Evolutionary conservation across 2,113 vertebrate species (phyloP).

Genomic region (Apeltes quadracus): DNA sequence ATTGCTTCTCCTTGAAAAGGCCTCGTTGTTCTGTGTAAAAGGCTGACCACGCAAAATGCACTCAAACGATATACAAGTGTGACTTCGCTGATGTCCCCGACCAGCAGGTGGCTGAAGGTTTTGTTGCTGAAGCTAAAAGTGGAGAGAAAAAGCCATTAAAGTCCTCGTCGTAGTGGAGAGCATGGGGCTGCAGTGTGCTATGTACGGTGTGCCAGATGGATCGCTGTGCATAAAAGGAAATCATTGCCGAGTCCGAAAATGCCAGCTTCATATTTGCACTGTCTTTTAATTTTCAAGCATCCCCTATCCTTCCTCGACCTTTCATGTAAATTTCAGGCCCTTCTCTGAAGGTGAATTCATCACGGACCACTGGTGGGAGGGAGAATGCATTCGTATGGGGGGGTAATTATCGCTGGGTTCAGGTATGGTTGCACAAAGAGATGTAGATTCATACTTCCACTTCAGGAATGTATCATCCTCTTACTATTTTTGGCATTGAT

Average conservation of each 20-base stretch:
- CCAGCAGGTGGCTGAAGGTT: slow-evolving; percentile 21
- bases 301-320: slow-evolving; percentile 11
- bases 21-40: slow-evolving; percentile 7
- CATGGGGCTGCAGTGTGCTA: slow-evolving; percentile 44
- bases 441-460: slow-evolving; percentile 5
- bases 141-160: slow-evolving; percentile 61
- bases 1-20: slow-evolving; percentile 3
- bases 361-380: not conserved
- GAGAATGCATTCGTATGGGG: not conserved
- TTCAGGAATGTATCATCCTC: not conserved
- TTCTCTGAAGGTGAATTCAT: not conserved
- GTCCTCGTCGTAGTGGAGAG: slow-evolving; percentile 43
- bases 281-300: slow-evolving; percentile 13
- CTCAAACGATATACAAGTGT: slow-evolving; percentile 33
- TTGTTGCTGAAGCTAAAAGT: slow-evolving; percentile 54
- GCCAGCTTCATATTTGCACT: slow-evolving; percentile 40
- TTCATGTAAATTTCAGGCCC: slow-evolving; percentile 6
- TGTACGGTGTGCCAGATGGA: slow-evolving; percentile 48
- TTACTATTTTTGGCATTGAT: slow-evolving; percentile 5
- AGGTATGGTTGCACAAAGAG: slow-evolving; percentile 6
- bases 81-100: slow-evolving; percentile 22
- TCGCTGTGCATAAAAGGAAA: slow-evolving; percentile 55
- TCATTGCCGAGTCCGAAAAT: slow-evolving; percentile 24
- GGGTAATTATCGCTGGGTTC: not conserved
- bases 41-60: slow-evolving; percentile 18